Evolutionary conservation across 2,888 invertebrate genomes (phyloP), one percentile per base, ranked within the genome.

Genomic region (Campoletis raptor): DNA sequence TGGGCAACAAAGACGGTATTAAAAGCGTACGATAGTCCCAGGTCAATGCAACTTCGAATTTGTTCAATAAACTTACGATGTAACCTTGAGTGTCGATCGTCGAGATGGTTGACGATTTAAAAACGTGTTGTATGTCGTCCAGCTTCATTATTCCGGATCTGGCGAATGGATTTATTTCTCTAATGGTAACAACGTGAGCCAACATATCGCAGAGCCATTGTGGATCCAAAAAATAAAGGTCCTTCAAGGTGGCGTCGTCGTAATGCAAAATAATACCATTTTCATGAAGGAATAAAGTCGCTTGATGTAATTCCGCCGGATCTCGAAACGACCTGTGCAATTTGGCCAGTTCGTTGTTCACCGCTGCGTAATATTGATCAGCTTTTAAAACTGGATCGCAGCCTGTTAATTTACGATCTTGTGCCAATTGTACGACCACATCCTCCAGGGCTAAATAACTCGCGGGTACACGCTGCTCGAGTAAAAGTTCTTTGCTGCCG

Each of bases 121-220:
- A 99, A 61, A 99, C 96, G 93, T 98, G 97, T 90, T 98, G 97
- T 79, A 99, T 95, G 93, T 99, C 99, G 83, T 98, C 98, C 67
- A 98, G 95, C 93, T 97, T 97, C 99, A 99, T 99, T 72, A 99
- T 90, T 95, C 98, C 99, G 84, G 97, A 97, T 89, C 97, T 96
- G 0, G 98, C 98, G 94, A 99, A 99, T 0, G 98, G 98, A 95
- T 99, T 99, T 89, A 99, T 98, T 95, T 99, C 99, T n/a, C 99
- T 95, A 30, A 99, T 98, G 0, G 99, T 99, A 52, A 99, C 98
- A 0, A 99, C 99, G 94, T 98, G 98, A 0, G 99, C 99, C 57
- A 99, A 94, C 96, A 99, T 98, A 94, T 99, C 99, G 94, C 99
- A 99, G 64, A 99, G 95, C 99, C 99, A 99, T 94, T 99, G 99